These are phyloP conservation scores for Bombus pascuorum DNA, from an alignment of 1,140 invertebrate species.

Conservation along the genomic window DNA sequence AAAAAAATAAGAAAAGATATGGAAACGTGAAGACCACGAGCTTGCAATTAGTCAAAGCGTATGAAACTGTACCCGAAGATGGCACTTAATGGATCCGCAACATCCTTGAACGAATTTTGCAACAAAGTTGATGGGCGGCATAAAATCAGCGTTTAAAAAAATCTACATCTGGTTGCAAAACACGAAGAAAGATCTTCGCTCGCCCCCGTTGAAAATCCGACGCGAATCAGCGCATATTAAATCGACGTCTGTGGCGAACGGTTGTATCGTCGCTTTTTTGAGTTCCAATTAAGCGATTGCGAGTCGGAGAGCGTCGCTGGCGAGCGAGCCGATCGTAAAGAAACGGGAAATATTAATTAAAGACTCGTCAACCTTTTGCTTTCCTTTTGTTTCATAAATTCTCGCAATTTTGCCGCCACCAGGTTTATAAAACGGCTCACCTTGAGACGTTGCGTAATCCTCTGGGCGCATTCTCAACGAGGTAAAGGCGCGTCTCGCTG, in stretches of 20 bases:
- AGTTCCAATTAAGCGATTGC: neutral
- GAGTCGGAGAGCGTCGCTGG: neutral
- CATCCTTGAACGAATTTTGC: neutral
- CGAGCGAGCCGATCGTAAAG: neutral
- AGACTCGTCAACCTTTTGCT: neutral
- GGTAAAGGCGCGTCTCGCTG: neutral
- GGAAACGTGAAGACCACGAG: rapidly evolving
- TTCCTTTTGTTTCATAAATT: neutral
- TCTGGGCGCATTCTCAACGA: neutral
- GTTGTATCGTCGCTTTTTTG: too few species aligned
- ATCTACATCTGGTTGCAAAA: neutral
- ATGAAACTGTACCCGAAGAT: neutral
- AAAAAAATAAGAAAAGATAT: too few species aligned
- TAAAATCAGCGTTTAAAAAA: neutral
- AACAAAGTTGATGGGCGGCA: neutral
- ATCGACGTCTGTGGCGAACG: neutral
- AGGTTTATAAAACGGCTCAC: neutral
- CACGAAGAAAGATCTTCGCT: neutral
- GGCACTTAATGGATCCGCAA: neutral
- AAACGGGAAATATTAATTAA: constrained; percentile 6
- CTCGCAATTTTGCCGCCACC: neutral
- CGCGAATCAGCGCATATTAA: neutral
- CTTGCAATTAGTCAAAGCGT: too few species aligned
- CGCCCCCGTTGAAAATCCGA: neutral
- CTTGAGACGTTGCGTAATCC: constrained; percentile 12